phyloP scores from a whole-genome alignment of 2,797 vertebrate species.

The Lepus oiostolus region DNA sequence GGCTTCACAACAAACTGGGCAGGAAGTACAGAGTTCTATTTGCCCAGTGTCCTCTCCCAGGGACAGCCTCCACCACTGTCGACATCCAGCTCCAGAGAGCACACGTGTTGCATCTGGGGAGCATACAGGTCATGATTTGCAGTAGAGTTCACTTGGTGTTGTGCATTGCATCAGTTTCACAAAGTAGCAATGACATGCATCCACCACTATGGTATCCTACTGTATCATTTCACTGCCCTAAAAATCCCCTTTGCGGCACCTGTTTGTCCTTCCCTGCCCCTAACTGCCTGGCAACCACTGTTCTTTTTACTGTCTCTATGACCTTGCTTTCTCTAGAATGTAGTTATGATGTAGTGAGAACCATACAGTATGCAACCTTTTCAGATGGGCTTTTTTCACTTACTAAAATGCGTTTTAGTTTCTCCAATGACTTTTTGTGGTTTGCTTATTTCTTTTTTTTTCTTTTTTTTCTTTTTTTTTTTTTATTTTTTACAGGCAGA shows the following conservation, averaged over 20 bases:
- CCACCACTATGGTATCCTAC: rapidly evolving
- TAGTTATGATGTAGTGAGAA: not conserved
- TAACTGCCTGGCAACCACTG: not conserved
- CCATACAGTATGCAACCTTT: rapidly evolving
- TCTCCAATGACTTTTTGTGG: not conserved
- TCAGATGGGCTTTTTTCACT: not conserved
- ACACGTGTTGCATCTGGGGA: rapidly evolving
- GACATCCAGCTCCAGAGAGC: not conserved
- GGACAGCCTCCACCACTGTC: not conserved
- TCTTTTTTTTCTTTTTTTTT: too few species aligned
- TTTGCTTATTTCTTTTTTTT: not conserved
- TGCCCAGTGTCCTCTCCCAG: rapidly evolving
- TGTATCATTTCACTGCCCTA: not conserved
- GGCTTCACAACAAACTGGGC: not conserved
- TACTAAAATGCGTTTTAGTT: rapidly evolving
- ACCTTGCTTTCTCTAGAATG: not conserved
- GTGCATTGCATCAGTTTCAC: not conserved
- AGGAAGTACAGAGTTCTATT: not conserved
- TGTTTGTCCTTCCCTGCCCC: rapidly evolving
- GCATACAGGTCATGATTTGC: too few species aligned
- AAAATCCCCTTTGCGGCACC: too few species aligned
- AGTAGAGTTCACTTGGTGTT: not conserved
- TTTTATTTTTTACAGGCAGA: too few species aligned
- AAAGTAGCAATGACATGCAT: rapidly evolving
- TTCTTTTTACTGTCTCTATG: rapidly evolving